Evolutionary conservation across 2,797 vertebrate genomes (phyloP).

Genomic region (Mormyrus proboscirostris): DNA sequence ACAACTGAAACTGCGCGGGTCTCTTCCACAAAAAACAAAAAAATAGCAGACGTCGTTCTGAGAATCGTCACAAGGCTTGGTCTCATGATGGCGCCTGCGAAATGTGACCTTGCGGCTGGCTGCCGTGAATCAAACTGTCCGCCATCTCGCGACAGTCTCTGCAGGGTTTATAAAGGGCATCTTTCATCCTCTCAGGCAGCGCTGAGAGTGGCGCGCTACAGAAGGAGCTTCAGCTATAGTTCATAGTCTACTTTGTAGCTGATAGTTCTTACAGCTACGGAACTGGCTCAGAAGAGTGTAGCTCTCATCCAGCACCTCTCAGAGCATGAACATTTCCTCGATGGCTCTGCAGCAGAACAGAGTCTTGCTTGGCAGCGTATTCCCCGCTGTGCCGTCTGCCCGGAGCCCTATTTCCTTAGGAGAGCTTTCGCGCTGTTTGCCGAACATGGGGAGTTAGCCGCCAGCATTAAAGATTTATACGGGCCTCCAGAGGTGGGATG

Average conservation of each 20-base stretch:
- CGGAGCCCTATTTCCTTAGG: not conserved
- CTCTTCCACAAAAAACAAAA: not conserved
- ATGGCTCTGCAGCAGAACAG: not conserved
- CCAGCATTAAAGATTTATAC: conserved; percentile 21
- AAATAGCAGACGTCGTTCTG: not conserved
- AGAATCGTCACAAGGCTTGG: not conserved
- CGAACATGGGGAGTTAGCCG: not conserved
- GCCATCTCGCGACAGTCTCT: not conserved
- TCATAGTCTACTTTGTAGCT: not conserved
- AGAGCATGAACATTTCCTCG: not conserved
- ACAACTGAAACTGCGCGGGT: not conserved
- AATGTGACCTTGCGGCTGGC: not conserved
- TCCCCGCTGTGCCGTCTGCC: not conserved
- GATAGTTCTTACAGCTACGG: not conserved
- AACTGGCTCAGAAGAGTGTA: not conserved
- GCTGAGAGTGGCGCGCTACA: not conserved
- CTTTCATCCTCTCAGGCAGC: not conserved
- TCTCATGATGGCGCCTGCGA: not conserved
- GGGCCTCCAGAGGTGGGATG: not conserved
- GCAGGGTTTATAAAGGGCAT: not conserved
- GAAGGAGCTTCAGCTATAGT: not conserved
- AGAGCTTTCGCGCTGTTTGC: not conserved
- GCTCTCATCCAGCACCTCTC: not conserved
- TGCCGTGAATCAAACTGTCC: not conserved
- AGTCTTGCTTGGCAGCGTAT: too few species aligned